Base-by-base conservation (phyloP, 23 tunicate genomes). In the Trididemnum clinides region DNA sequence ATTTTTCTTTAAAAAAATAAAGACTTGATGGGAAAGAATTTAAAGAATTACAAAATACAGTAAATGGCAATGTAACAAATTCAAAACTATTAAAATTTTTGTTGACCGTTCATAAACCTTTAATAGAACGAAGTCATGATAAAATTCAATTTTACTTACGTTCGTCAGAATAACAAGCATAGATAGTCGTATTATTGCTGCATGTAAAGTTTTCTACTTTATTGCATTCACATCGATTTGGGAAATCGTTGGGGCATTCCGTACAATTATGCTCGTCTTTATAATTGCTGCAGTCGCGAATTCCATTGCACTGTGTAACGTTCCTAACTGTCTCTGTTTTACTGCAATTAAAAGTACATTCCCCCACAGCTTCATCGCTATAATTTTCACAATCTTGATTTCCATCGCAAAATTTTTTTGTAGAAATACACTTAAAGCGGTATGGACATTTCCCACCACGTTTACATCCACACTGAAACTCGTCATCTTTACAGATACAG, bases 371-470 rank as follows among this genome's bases (percentile, higher is more conserved):
- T 69, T 69, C 75, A 31, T 69, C 75, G 2, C n/a, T 28, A 20
- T 30, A 69, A 69, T 23, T 69, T 31, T 69, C 75, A 69, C 75
- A 69, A 69, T 69, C 75, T 30, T 69, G 36, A 30, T 28, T 33
- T 27, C 36, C 75, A 31, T 69, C 75, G n/a, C 75, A 69, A 27
- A 27, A 10, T 69, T 69, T 69, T 5, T 35, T 5, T 3, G 30
- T 31, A 4, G 34, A 27, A 5, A 69, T 69, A 20, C 75, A 69
- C 15, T 69, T 3, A 69, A 27, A 69, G 5, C 75, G 12, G 22
- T 10, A 31, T 69, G 34, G 36, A 31, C 75, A 69, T 5, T 6
- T 3, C 5, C 75, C 75, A 27, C 75, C 75, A 4, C 36, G 7
- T 27, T 31, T 18, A 20, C 75, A 69, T 20, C 75, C 75, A 20